Evolutionary conservation across 2,888 invertebrate genomes (phyloP).

Genomic region (Drosophila greeni): DNA sequence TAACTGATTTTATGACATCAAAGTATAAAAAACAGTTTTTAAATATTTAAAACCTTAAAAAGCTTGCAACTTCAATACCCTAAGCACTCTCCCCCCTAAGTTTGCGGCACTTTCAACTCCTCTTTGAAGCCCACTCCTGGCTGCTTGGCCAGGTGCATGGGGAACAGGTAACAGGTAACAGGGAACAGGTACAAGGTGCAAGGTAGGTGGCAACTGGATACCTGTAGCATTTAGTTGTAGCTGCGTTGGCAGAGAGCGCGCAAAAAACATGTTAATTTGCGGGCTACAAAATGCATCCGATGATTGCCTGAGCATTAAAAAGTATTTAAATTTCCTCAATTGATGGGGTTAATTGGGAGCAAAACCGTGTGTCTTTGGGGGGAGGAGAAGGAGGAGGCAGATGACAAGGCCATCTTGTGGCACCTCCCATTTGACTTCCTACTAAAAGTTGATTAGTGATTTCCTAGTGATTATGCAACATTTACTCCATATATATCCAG

Average conservation of each 20-base stretch:
- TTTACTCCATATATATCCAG: background rate
- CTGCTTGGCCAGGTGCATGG: background rate
- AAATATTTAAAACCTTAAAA: background rate
- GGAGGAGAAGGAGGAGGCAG: no score
- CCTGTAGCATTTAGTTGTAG: constrained; percentile 5
- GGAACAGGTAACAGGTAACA: constrained; percentile 10
- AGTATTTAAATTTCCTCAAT: constrained; percentile 3
- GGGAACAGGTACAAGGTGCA: no score
- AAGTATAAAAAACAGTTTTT: background rate
- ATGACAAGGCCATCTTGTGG: constrained; percentile 12
- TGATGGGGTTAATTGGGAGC: constrained; percentile 30
- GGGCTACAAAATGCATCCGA: constrained; percentile 25
- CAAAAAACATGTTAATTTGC: constrained; percentile 26
- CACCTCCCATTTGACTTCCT: constrained; percentile 15
- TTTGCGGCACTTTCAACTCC: constrained; percentile 1
- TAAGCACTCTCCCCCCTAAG: background rate
- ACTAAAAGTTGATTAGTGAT: constrained; percentile 18
- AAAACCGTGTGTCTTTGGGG: background rate
- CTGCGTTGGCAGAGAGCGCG: constrained; percentile 19
- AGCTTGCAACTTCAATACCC: background rate
- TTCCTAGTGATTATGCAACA: constrained; percentile 34
- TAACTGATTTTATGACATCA: background rate
- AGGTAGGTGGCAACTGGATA: constrained; percentile 3
- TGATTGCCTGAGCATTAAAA: constrained; percentile 22
- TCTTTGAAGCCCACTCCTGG: constrained; percentile 22